Evolutionary conservation across 2,113 vertebrate genomes (phyloP).

Genomic region (Sorex araneus): DNA sequence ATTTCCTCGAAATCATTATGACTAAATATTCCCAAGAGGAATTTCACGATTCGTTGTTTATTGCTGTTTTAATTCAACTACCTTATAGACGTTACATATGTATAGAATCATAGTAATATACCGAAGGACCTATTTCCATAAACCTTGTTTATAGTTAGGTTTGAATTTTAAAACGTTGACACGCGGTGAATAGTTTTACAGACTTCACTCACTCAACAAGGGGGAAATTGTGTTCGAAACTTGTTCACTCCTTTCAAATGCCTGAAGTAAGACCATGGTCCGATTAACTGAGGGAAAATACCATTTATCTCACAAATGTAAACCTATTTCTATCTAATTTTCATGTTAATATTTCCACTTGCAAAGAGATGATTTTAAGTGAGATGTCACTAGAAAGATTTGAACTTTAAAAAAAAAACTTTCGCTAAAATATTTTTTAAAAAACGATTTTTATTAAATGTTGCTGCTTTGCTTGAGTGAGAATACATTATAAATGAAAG

Average conservation of each 20-base stretch:
- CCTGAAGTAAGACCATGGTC: conserved; percentile 20
- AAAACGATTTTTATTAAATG: conserved; percentile 23
- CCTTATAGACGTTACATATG: too few species aligned
- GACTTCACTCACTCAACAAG: background rate
- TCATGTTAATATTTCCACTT: conserved; percentile 25
- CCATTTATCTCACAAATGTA: background rate
- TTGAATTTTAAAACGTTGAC: background rate
- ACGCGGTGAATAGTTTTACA: background rate
- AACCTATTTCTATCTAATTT: background rate
- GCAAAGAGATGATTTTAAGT: background rate
- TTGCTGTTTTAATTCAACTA: background rate
- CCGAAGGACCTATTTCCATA: background rate
- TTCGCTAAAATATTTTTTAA: conserved; percentile 15
- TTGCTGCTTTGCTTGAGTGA: conserved; percentile 9
- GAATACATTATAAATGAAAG: background rate
- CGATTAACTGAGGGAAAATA: background rate
- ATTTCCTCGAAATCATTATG: background rate
- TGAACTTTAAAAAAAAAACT: background rate
- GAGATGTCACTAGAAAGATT: conserved; percentile 1
- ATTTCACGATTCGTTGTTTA: background rate
- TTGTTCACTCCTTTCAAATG: background rate
- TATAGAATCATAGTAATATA: background rate
- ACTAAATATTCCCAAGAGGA: conserved; percentile 1
- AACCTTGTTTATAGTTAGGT: background rate
- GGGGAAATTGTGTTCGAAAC: background rate